A percentile compares a stretch with the other conserved stretches of the same genome.
phyloP scores from a whole-genome alignment of 1,140 invertebrate species.

The Leptoteleia sp. region DNA sequence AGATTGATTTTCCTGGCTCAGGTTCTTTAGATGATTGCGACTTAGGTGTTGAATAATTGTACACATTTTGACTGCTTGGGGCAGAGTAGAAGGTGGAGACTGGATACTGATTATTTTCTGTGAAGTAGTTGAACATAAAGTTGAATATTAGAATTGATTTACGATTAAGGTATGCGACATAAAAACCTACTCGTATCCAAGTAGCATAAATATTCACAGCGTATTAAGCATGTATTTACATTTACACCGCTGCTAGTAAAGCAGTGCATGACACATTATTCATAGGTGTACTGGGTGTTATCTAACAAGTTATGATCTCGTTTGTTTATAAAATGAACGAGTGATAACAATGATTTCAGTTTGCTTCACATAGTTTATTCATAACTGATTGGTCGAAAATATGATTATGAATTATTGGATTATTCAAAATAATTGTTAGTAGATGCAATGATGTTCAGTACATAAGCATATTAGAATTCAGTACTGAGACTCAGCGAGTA shows the following conservation, averaged over 20 bases:
- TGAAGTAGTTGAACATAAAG: slow-evolving; percentile 24
- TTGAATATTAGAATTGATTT: not conserved
- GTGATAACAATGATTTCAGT: slow-evolving; percentile 29
- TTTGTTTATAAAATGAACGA: slow-evolving; percentile 46
- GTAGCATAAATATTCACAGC: slow-evolving; percentile 48
- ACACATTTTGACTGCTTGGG: slow-evolving; percentile 45
- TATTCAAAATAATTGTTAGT: slow-evolving; percentile 48
- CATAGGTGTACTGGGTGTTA: slow-evolving; percentile 30
- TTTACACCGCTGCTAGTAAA: slow-evolving; percentile 48
- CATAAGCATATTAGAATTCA: slow-evolving; percentile 31
- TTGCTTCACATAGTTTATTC: slow-evolving; percentile 15
- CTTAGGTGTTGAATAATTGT: slow-evolving; percentile 52
- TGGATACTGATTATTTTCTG: slow-evolving; percentile 68
- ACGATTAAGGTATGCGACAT: not conserved
- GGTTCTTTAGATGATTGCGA: slow-evolving; percentile 70
- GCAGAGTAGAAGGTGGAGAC: slow-evolving; percentile 71
- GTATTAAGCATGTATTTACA: slow-evolving; percentile 46
- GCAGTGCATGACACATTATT: slow-evolving; percentile 37
- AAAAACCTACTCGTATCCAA: slow-evolving; percentile 35
- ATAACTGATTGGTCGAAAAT: slow-evolving; percentile 16
- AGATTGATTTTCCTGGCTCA: slow-evolving; percentile 74
- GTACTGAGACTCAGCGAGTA: slow-evolving; percentile 29
- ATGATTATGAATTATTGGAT: slow-evolving; percentile 31
- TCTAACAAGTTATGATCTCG: slow-evolving; percentile 30
- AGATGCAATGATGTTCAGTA: slow-evolving; percentile 26